Conservation (phyloP, 2,797 vertebrate species). For the Artibeus lituratus region DNA sequence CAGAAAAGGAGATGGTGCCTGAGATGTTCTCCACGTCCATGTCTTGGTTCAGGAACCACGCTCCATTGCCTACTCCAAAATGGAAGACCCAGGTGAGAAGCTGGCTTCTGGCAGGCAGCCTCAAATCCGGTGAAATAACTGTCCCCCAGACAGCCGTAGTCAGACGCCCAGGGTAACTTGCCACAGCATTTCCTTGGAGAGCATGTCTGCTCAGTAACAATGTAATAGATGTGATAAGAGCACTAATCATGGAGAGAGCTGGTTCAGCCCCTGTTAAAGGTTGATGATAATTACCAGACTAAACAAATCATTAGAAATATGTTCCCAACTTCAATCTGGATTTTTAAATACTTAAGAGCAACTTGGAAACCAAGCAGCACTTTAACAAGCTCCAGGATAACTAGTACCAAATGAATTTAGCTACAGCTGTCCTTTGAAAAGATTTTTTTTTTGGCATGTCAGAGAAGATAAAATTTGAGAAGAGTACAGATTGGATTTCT, state of each 20-base stretch:
- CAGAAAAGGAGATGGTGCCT: not conserved
- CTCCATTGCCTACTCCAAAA: not conserved
- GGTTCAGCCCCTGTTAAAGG: not conserved
- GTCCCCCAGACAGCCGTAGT: constrained; percentile 30
- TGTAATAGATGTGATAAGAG: constrained; percentile 39
- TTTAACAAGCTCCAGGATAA: constrained; percentile 57
- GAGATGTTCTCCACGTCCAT: not conserved
- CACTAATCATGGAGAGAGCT: not conserved
- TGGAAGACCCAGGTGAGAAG: not conserved
- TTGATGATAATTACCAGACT: constrained; percentile 62
- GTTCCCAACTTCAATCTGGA: constrained; percentile 49
- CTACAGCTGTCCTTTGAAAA: constrained; percentile 1
- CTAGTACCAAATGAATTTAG: constrained; percentile 27
- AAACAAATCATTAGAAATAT: constrained; percentile 62
- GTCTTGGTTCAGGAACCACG: not conserved
- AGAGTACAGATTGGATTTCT: not conserved
- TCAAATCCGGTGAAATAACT: not conserved
- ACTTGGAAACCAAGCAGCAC: constrained; percentile 31
- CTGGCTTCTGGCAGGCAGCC: not conserved
- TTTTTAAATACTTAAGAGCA: constrained; percentile 58
- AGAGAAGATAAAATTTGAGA: constrained; percentile 11
- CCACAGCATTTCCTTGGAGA: constrained; percentile 26
- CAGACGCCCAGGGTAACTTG: constrained; percentile 11
- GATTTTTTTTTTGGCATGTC: not conserved
- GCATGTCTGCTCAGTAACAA: constrained; percentile 60